A percentile compares a stretch with the other conserved stretches of the same genome.
phyloP scores from a whole-genome alignment of 2,888 invertebrate genomes.

The Sinodicranocentrus sp. region DNA sequence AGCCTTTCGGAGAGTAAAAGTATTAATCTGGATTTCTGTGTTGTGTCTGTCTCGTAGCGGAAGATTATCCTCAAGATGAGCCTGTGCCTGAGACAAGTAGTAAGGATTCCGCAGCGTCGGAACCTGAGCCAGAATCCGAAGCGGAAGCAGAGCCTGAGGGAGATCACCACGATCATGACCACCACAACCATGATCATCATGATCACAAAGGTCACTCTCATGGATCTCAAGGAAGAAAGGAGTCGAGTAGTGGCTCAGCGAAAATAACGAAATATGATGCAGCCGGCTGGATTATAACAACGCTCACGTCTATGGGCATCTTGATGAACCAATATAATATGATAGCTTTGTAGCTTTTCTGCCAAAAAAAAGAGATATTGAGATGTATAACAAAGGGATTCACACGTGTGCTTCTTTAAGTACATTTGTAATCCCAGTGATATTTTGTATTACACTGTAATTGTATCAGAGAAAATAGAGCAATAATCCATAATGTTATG shows the following conservation, averaged over 20 bases:
- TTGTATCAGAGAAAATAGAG: too few species aligned
- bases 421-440: background rate
- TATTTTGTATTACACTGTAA: constrained; percentile 2
- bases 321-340: constrained; percentile 33
- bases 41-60: background rate
- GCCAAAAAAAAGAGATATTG: constrained; percentile 14
- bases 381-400: constrained; percentile 19
- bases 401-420: too few species aligned
- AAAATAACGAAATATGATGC: constrained; percentile 30
- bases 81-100: background rate
- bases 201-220: constrained; percentile 32
- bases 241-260: background rate
- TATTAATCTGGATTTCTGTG: background rate
- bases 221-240: constrained; percentile 45
- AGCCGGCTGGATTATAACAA: constrained; percentile 29
- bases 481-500: too few species aligned
- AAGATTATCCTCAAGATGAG: constrained; percentile 45
- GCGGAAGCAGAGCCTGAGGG: background rate
- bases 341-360: constrained; percentile 16
- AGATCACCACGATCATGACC: constrained; percentile 26
- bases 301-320: constrained; percentile 31
- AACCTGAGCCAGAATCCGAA: constrained; percentile 46
- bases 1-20: too few species aligned
- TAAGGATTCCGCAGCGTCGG: background rate
- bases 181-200: constrained; percentile 35